Base-by-base conservation (phyloP, 2,797 vertebrate species). In the Fringilla coelebs region DNA sequence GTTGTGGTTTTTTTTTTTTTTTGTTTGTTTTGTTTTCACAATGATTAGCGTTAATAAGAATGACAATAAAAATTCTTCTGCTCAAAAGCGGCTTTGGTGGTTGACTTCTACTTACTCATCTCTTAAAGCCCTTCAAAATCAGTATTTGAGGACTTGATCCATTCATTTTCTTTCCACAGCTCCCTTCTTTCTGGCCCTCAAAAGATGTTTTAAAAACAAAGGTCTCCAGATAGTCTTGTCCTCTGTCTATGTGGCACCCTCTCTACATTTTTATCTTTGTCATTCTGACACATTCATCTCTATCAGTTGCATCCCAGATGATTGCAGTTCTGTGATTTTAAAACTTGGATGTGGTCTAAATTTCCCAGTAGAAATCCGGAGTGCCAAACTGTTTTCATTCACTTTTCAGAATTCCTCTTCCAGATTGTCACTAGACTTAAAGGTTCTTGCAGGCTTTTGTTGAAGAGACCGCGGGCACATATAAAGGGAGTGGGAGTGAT, bases 111-210 rank as follows among this genome's bases (percentile, higher is more conserved):
- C 63, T 83, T 66, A 7, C 61, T 96, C 85, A 62, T 96, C 77
- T 96, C 61, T 90, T 57, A 81, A 93, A 96, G 94, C 80, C 85
- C 57, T 94, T 96, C 90, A 90, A 95, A 96, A 96, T 62, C 75
- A 80, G 51, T 82, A 88, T 94, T 93, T 96, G 93, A 96, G 87
- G 91, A 88, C 88, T 45, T 79, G 29, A 97, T 85, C 58, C 67
- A 52, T 94, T 93, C 45, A 89, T 70, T 87, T 92, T 85, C 49
- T 84, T 89, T 66, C 51, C 84, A 74, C 60, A 91, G 34, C 88
- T 93, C 90, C 61, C n/a, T 72, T 65, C 11, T 96, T 94, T 92
- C 78, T 2, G 5, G 80, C 63, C 61, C 87, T 94, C 77, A 67
- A 78, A 38, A 61, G 57, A 78, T 85, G 19, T 92, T 93, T 88